Percentiles rank a stretch among this genome's conserved stretches.
Conservation (phyloP, 2,888 invertebrate genomes). For the Artemia sp. region DNA sequence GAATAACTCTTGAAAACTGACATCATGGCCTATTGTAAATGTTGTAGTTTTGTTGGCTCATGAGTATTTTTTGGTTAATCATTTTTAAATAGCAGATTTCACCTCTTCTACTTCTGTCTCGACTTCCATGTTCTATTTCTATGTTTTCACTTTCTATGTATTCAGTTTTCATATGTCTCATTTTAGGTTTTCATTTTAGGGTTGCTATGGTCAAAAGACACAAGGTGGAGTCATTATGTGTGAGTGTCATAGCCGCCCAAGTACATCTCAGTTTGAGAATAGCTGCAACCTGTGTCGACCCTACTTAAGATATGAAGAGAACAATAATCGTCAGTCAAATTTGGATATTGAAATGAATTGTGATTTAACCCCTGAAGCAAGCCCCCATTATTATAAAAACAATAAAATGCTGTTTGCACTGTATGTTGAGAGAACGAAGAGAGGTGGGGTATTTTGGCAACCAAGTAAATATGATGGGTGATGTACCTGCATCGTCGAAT, state of each 20-base stretch:
- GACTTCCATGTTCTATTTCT: too few species aligned
- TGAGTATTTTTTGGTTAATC: too few species aligned
- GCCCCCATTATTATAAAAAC: slow-evolving; percentile 65
- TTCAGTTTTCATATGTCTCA: too few species aligned
- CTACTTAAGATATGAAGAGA: background rate
- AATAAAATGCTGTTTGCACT: slow-evolving; percentile 71
- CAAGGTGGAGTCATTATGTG: background rate
- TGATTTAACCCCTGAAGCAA: slow-evolving; percentile 30
- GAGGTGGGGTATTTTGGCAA: slow-evolving; percentile 32
- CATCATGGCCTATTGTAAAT: too few species aligned
- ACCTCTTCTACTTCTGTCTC: too few species aligned
- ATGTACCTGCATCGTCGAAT: background rate
- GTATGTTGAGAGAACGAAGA: slow-evolving; percentile 58
- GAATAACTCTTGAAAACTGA: too few species aligned
- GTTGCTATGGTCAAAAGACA: too few species aligned
- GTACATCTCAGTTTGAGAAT: background rate
- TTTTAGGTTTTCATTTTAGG: too few species aligned
- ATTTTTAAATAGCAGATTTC: too few species aligned
- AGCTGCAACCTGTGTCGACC: slow-evolving; percentile 6
- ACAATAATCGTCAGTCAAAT: background rate
- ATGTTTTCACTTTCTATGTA: too few species aligned
- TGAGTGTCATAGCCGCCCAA: slow-evolving; percentile 8
- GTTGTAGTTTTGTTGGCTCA: too few species aligned
- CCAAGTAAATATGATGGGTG: slow-evolving; percentile 23
- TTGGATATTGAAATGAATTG: slow-evolving; percentile 3